These are phyloP conservation scores for Sardinella longiceps DNA, from an alignment of 2,797 vertebrate genomes.

Conservation along the genomic window DNA sequence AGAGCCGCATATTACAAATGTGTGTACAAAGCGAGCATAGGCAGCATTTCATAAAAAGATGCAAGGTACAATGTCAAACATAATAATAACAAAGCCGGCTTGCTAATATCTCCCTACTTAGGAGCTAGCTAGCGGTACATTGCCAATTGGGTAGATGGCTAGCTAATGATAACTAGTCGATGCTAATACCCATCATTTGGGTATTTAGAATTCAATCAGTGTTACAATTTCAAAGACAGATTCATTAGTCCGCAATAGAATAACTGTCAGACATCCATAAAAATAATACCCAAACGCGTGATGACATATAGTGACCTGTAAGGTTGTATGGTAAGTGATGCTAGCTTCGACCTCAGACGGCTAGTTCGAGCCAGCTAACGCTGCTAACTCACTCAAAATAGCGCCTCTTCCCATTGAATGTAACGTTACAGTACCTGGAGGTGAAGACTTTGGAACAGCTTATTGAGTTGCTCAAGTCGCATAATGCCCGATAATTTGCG, in stretches of 20 bases:
- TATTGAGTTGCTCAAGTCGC: slow-evolving; percentile 91
- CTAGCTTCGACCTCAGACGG: neutral
- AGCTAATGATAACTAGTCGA: neutral
- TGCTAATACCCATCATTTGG: neutral
- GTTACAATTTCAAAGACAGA: neutral
- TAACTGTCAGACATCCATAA: neutral
- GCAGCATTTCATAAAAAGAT: neutral
- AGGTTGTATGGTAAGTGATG: neutral
- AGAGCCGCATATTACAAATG: neutral
- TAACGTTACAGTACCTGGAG: slow-evolving; percentile 84
- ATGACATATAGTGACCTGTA: neutral
- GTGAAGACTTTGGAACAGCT: slow-evolving; percentile 96
- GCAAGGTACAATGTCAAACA: neutral
- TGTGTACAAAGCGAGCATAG: neutral
- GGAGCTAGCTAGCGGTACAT: neutral
- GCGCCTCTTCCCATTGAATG: slow-evolving; percentile 28
- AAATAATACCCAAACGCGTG: neutral
- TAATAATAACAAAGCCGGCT: neutral
- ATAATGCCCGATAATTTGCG: slow-evolving; percentile 83
- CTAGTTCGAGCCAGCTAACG: slow-evolving; percentile 25
- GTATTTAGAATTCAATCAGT: neutral
- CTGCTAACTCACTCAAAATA: neutral
- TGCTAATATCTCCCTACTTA: neutral
- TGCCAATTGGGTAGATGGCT: neutral
- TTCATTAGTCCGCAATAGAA: neutral